These are phyloP conservation scores for Balaenoptera acutorostrata DNA, from an alignment of 2,113 vertebrate species.

Conservation along the genomic window DNA sequence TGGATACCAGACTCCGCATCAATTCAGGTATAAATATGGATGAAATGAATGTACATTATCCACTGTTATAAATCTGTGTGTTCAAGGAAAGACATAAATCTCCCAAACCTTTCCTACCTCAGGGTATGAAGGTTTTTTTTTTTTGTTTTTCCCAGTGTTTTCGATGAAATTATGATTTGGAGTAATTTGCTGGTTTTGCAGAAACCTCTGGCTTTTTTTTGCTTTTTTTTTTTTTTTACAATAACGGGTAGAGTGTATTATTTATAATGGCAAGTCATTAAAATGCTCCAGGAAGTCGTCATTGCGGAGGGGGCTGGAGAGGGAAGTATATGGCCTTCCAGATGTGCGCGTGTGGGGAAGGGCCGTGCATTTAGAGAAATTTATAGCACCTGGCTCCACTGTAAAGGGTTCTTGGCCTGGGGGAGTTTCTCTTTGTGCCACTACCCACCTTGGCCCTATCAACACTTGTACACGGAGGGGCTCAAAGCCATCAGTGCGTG, in stretches of 20 bases:
- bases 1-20: slow-evolving; percentile 82
- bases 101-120: slow-evolving; percentile 77
- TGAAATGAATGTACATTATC: slow-evolving; percentile 83
- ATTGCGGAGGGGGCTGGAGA: slow-evolving; percentile 29
- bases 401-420: slow-evolving; percentile 57
- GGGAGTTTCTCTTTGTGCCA: slow-evolving; percentile 31
- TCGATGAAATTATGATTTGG: slow-evolving; percentile 73
- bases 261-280: slow-evolving; percentile 76
- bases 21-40: slow-evolving; percentile 85
- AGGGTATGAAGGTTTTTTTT: slow-evolving; percentile 72
- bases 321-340: slow-evolving; percentile 64
- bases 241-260: slow-evolving; percentile 66
- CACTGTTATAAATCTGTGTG: slow-evolving; percentile 81
- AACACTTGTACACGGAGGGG: neutral
- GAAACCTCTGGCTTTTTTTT: slow-evolving; percentile 63
- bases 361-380: slow-evolving; percentile 45
- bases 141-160: slow-evolving; percentile 72
- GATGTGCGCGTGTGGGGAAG: slow-evolving; percentile 51
- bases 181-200: slow-evolving; percentile 78
- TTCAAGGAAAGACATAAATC: slow-evolving; percentile 85
- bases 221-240: slow-evolving; percentile 33
- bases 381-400: slow-evolving; percentile 57
- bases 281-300: slow-evolving; percentile 71
- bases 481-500: neutral
- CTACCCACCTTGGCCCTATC: neutral